Evolutionary conservation across 2,797 vertebrate species (phyloP), one percentile per base, ranked within the genome.

Genomic region (Sebastes iracundus): DNA sequence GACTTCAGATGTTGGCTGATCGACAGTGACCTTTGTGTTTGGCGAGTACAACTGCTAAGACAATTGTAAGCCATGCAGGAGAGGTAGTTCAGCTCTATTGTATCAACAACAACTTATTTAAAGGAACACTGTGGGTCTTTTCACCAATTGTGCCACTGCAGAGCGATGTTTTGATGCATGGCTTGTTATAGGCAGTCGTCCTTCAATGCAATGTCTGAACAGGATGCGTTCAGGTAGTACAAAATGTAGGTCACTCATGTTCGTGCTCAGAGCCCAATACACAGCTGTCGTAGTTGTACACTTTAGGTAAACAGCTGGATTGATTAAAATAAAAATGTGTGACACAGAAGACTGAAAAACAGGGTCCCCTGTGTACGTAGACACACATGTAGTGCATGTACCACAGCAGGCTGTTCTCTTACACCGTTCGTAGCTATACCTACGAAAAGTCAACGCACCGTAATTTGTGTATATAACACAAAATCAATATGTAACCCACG

Each of bases 1-100:
- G 79, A 38, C 52, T 75, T 81, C 75, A 68, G 33, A 60, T 65
- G 77, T 69, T 20, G 61, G 49, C 33, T 53, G 55, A 71, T 70
- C 7, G 9, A 58, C 66, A 22, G 11, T 20, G 16, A 68, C 8
- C 11, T 81, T 79, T 25, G 28, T 42, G 65, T 52, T 46, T 68
- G 56, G 75, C 4, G 0, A 62, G 60, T 12, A 30, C 35, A 6
- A 32, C 55, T 30, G 23, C 59, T 59, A 58, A 25, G 7, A 61
- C 53, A 33, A 33, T 68, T 79, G 23, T 25, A n/a, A 55, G 23
- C n/a, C 59, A 72, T 1, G 3, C 14, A 66, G 61, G 60, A 62
- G n/a, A 59, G 7, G 20, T 52, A 58, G 68, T 16, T 30, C 10
- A 60, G 30, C 22, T 7, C 10, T n/a, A n/a, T 3, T 23, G 14